These are phyloP conservation scores for Spilosoma lubricipeda DNA, from an alignment of 2,888 invertebrate species.

Conservation along the genomic window DNA sequence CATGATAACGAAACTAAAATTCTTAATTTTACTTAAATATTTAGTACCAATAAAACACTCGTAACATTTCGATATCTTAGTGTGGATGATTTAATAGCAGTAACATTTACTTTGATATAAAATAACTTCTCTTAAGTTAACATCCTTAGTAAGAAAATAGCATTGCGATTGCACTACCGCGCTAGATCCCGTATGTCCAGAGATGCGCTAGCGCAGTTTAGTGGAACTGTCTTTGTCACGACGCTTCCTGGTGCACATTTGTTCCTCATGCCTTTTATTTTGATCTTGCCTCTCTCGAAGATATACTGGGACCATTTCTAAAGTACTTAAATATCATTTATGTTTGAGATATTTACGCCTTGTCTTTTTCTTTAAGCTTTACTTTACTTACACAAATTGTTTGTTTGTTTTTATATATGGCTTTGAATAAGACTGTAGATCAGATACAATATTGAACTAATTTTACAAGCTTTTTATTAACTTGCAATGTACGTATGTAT, in stretches of 20 bases:
- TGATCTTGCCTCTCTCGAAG: slow-evolving; percentile 32
- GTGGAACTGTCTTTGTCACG: slow-evolving; percentile 62
- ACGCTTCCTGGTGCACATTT: slow-evolving; percentile 62
- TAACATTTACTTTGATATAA: not conserved
- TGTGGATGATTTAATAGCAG: not conserved
- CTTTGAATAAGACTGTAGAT: not conserved
- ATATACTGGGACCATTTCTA: slow-evolving; percentile 34
- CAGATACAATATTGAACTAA: not conserved
- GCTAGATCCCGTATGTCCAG: slow-evolving; percentile 41
- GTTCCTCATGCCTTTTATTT: slow-evolving; percentile 52
- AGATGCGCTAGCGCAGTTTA: slow-evolving; percentile 53
- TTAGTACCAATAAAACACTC: too few relatives aligned
- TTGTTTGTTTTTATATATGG: not conserved
- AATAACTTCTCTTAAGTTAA: slow-evolving; percentile 3
- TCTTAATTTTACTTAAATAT: too few relatives aligned
- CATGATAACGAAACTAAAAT: too few relatives aligned
- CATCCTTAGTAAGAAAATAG: not conserved
- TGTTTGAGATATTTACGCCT: not conserved
- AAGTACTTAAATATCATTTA: slow-evolving; percentile 7
- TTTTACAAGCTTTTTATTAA: too few relatives aligned
- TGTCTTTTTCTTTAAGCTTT: too few relatives aligned
- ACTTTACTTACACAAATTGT: not conserved
- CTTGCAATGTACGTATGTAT: too few relatives aligned
- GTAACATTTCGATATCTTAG: too few relatives aligned
- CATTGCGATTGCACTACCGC: slow-evolving; percentile 33